Conservation (phyloP, 1,140 invertebrate species). For the Calliphora vicina region DNA sequence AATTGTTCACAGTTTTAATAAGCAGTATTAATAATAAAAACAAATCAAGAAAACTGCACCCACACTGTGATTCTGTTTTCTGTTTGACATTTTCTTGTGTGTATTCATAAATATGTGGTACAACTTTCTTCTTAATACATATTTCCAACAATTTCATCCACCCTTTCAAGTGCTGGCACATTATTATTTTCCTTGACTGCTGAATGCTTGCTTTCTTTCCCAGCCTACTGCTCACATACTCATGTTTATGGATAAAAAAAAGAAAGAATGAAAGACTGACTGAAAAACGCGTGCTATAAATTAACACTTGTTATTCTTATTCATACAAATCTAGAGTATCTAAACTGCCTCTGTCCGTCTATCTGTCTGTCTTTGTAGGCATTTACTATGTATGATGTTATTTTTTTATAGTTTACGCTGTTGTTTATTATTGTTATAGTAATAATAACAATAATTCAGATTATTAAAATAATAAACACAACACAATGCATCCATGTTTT, state of each 20-base stretch:
- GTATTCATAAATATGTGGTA: background rate
- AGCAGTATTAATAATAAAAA: background rate
- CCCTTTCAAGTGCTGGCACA: background rate
- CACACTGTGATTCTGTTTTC: background rate
- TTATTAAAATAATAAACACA: background rate
- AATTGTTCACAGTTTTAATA: background rate
- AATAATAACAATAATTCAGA: background rate
- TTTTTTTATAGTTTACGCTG: background rate
- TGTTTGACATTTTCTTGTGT: background rate
- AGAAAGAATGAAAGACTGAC: background rate
- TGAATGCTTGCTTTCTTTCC: background rate
- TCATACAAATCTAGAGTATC: background rate
- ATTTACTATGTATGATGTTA: background rate
- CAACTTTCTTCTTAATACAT: background rate
- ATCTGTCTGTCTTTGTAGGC: background rate
- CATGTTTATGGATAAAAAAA: too few species aligned
- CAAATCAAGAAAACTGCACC: background rate
- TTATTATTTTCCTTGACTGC: background rate
- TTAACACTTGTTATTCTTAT: background rate
- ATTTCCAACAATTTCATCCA: background rate
- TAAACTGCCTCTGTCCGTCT: too few species aligned
- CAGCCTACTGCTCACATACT: background rate
- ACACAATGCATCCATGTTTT: background rate
- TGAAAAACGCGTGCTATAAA: slow-evolving; percentile 11
- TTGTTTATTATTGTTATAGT: background rate